phyloP scores from a whole-genome alignment of 2,797 vertebrate species.

The Sebastolobus altivelis region DNA sequence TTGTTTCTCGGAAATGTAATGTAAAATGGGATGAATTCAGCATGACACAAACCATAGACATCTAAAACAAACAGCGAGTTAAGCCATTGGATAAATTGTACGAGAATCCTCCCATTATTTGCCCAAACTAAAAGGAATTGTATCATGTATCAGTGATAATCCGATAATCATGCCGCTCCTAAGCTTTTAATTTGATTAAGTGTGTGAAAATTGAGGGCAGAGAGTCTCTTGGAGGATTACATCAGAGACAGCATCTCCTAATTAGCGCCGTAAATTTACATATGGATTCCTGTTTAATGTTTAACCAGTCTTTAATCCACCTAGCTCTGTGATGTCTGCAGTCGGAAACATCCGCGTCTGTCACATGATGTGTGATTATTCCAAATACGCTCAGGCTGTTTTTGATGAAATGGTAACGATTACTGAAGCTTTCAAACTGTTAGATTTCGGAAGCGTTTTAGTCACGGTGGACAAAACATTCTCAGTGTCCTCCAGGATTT shows the following conservation, averaged over 20 bases:
- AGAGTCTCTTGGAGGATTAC: conserved; percentile 90
- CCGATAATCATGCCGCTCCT: conserved; percentile 90
- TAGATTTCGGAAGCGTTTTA: conserved; percentile 78
- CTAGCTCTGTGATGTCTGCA: conserved; percentile 89
- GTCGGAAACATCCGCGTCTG: conserved; percentile 80
- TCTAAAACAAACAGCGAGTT: conserved; percentile 83
- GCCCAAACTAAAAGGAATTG: conserved; percentile 91
- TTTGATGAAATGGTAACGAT: conserved; percentile 86
- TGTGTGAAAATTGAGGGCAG: conserved; percentile 90
- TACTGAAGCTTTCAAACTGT: conserved; percentile 85
- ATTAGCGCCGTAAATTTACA: conserved; percentile 94
- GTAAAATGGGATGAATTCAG: conserved; percentile 18
- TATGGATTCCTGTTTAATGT: conserved; percentile 93
- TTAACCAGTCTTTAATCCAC: conserved; percentile 93
- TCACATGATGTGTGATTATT: conserved; percentile 87
- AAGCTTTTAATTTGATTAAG: conserved; percentile 99
- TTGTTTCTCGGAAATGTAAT: conserved; percentile 16
- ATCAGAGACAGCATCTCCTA: conserved; percentile 86
- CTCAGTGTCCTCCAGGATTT: conserved; percentile 60
- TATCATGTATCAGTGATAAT: conserved; percentile 87
- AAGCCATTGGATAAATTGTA: conserved; percentile 90
- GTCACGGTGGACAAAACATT: conserved; percentile 74
- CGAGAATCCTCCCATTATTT: conserved; percentile 93
- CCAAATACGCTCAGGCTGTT: conserved; percentile 83
- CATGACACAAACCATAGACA: conserved; percentile 31